Percentiles rank a stretch among this genome's conserved stretches.
Conservation (phyloP, 2,888 invertebrate genomes). For the Cosmia pyralina region DNA sequence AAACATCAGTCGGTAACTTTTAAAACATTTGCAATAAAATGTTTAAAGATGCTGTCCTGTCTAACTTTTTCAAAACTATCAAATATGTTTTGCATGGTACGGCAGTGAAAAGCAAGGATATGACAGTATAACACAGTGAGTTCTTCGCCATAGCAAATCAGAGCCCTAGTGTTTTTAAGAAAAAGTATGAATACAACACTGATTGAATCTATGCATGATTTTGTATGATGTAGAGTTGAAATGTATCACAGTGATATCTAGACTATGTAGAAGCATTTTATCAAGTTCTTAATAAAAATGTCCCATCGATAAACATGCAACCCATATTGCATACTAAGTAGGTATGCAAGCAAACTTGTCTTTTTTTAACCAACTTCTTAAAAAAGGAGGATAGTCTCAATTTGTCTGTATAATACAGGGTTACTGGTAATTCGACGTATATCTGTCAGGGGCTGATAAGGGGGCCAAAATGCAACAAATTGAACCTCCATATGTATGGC, state of each 20-base stretch:
- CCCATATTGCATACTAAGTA: background rate
- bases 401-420: no score
- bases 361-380: no score
- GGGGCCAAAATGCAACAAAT: no score
- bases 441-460: no score
- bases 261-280: no score
- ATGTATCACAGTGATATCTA: background rate
- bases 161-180: background rate
- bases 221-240: background rate
- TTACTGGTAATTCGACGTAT: no score
- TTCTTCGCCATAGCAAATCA: background rate
- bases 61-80: background rate
- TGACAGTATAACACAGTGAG: background rate
- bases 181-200: background rate
- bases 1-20: background rate
- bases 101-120: background rate
- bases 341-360: no score
- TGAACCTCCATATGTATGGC: no score
- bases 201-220: background rate
- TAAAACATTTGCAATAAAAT: background rate
- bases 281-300: no score
- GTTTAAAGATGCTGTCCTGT: background rate
- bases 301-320: background rate
- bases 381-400: no score
- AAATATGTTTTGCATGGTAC: background rate